A percentile compares a stretch with the other conserved stretches of the same genome.
Conservation (phyloP, 1,140 invertebrate species). For the Procambarus virginalis region DNA sequence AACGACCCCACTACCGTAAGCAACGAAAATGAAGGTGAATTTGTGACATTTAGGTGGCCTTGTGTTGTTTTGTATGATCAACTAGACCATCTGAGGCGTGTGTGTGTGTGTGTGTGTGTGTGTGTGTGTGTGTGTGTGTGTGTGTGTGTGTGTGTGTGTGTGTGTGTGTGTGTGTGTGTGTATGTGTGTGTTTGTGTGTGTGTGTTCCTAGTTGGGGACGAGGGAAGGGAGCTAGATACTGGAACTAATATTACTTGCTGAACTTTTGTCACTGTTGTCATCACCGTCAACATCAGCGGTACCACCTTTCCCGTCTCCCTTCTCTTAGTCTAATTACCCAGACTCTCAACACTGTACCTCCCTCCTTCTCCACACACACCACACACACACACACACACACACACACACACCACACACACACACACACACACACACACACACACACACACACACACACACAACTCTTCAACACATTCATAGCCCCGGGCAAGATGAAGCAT, state of each 20-base stretch:
- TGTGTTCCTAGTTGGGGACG: neutral
- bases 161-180: neutral
- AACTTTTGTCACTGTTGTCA: neutral
- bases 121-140: neutral
- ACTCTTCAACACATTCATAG: too few species aligned
- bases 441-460: too few species aligned
- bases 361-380: neutral
- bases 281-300: neutral
- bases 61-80: conserved; percentile 2
- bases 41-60: conserved; percentile 48
- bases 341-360: neutral
- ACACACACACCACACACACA: too few species aligned
- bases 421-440: too few species aligned
- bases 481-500: neutral
- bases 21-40: conserved; percentile 53
- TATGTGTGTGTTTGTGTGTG: neutral
- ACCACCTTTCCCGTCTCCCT: neutral
- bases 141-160: neutral
- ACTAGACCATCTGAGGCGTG: neutral
- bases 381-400: too few species aligned
- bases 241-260: neutral
- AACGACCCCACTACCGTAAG: conserved; percentile 41
- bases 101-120: neutral
- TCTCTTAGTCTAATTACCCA: neutral
- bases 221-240: too few species aligned